These are phyloP conservation scores for Drosophila triauraria DNA, from an alignment of 1,140 invertebrate genomes.

Conservation along the genomic window DNA sequence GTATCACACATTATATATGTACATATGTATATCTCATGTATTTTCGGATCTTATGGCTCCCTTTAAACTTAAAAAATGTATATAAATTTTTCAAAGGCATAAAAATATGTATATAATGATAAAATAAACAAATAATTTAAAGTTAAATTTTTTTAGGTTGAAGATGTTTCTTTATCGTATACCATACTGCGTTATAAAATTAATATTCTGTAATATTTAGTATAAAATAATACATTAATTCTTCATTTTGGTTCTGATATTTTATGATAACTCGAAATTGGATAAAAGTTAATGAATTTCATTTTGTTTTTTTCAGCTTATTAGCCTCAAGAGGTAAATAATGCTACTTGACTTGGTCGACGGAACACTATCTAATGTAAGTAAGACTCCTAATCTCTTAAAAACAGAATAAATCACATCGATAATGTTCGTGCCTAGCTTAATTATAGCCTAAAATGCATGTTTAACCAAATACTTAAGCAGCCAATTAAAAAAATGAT, in stretches of 20 bases:
- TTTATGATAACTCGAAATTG: neutral
- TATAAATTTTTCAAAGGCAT: neutral
- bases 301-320: slow-evolving; percentile 20
- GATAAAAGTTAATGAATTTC: neutral
- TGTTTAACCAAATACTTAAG: slow-evolving; percentile 38
- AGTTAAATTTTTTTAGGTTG: neutral
- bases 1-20: neutral
- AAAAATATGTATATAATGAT: neutral
- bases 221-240: neutral
- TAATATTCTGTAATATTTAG: neutral
- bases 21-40: neutral
- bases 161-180: too few species aligned
- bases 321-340: slow-evolving; percentile 33
- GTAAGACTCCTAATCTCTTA: neutral
- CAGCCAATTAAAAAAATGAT: slow-evolving; percentile 32
- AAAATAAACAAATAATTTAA: neutral
- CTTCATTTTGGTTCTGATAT: neutral
- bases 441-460: slow-evolving; percentile 40
- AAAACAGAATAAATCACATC: slow-evolving; percentile 5
- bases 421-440: slow-evolving; percentile 37
- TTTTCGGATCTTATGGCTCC: slow-evolving; percentile 9
- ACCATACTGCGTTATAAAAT: too few species aligned
- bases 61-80: neutral
- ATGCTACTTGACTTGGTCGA: slow-evolving; percentile 42
- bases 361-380: slow-evolving; percentile 34